Evolutionary conservation across 2,888 invertebrate genomes (phyloP).

Genomic region (Dioctria rufipes): DNA sequence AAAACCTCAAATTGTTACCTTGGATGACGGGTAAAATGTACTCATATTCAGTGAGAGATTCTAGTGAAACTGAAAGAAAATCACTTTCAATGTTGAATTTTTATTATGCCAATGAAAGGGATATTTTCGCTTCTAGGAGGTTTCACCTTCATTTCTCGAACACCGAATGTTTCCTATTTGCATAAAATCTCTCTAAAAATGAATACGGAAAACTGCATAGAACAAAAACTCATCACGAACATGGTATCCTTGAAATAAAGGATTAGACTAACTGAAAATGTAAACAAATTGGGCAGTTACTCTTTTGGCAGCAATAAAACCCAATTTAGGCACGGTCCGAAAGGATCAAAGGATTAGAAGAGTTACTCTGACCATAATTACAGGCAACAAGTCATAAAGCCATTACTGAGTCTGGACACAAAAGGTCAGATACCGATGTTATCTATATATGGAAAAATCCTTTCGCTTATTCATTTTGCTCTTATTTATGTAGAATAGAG

Average conservation of each 20-base stretch:
- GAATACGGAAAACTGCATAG: constrained; percentile 16
- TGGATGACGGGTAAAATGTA: neutral
- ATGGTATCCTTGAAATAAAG: constrained; percentile 33
- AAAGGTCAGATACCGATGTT: constrained; percentile 25
- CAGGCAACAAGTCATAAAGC: constrained; percentile 33
- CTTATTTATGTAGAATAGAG: constrained; percentile 19
- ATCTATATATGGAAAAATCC: constrained; percentile 6
- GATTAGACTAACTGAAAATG: constrained; percentile 32
- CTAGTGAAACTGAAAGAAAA: constrained; percentile 47
- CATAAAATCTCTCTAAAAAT: constrained; percentile 31
- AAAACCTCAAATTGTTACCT: constrained; percentile 33
- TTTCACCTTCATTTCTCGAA: neutral
- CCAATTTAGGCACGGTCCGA: constrained; percentile 6
- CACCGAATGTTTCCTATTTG: constrained; percentile 31
- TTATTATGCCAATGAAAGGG: constrained; percentile 19
- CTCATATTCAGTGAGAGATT: neutral
- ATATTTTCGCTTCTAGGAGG: neutral
- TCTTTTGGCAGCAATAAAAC: constrained; percentile 10
- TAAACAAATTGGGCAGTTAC: constrained; percentile 30
- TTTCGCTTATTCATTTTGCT: constrained; percentile 25
- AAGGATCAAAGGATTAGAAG: constrained; percentile 44
- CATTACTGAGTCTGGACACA: neutral
- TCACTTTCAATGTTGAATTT: constrained; percentile 32
- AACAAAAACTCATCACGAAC: constrained; percentile 21
- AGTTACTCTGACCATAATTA: constrained; percentile 45